A percentile compares a stretch with the other conserved stretches of the same genome.
Conservation (phyloP, 2,797 vertebrate genomes). For the Steatocranus sp. region DNA sequence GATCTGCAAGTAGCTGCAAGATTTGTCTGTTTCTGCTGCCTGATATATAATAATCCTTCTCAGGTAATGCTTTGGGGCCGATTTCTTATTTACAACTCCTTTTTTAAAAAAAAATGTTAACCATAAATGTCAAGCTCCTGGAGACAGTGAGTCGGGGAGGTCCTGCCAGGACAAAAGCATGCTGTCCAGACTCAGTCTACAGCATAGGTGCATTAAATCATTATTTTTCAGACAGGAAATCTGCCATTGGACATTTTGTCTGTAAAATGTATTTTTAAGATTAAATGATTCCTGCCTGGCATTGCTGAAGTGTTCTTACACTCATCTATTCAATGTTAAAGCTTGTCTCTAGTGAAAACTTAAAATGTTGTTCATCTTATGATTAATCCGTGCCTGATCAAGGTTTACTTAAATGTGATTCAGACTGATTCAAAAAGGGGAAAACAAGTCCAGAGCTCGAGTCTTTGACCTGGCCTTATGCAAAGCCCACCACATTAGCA, state of each 20-base stretch:
- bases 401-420: constrained; percentile 31
- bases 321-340: constrained; percentile 28
- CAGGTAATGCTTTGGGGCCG: constrained; percentile 47
- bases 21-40: constrained; percentile 57
- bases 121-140: constrained; percentile 68
- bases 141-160: constrained; percentile 69
- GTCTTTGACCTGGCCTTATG: constrained; percentile 50
- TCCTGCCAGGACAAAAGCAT: constrained; percentile 68
- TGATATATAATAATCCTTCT: constrained; percentile 66
- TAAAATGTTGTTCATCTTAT: constrained; percentile 16
- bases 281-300: constrained; percentile 66
- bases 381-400: constrained; percentile 40
- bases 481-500: constrained; percentile 57
- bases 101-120: constrained; percentile 34
- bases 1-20: constrained; percentile 48
- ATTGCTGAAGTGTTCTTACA: constrained; percentile 22
- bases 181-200: constrained; percentile 65
- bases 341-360: constrained; percentile 20
- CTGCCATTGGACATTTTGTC: constrained; percentile 65
- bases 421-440: constrained; percentile 31
- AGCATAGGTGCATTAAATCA: constrained; percentile 69
- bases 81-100: constrained; percentile 63
- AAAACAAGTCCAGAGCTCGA: constrained; percentile 44
- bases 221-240: constrained; percentile 74
- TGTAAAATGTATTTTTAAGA: constrained; percentile 71